Base-by-base conservation (phyloP, 2,113 vertebrate genomes). In the Apeltes quadracus region DNA sequence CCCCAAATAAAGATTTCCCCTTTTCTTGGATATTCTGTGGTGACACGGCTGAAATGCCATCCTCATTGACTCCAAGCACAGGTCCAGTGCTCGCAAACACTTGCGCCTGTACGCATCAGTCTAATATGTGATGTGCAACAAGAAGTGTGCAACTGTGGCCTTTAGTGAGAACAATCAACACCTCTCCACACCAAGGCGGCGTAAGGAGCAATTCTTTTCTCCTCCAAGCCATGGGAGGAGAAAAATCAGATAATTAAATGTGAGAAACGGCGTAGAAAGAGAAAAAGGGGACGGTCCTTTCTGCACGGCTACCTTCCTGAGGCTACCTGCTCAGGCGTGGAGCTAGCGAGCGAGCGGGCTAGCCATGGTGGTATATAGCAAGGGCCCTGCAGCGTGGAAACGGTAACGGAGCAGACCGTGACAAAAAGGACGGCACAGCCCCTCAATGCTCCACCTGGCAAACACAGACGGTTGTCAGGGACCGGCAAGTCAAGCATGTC, bases 241-340 rank as follows among this genome's bases (percentile, higher is more conserved):
- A 92, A 90, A 95, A 93, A 94, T 92, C 94, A 95, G 94, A 95
- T 96, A 95, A 97, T 97, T 95, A 96, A 96, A 98, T 95, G 96
- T 95, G 95, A 96, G 96, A 95, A 96, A 92, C 88, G 81, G 89
- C 88, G 38, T 81, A 70, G 72, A 86, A 90, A 92, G 90, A 88
- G 92, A 90, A 89, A 87, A 91, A 90, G 93, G 91, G 91, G 86
- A 67, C 82, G 91, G 57, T 67, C 72, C 90, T 96, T 96, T 97
- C 95, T 95, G 96, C 95, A 95, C 94, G 91, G 93, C 77, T 94
- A 92, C 88, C 90, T 95, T 93, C 94, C 91, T 94, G 94, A 95
- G 92, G 88, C 88, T 90, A 85, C 88, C 93, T 92, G 92, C 93
- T 95, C 55, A 44, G 91, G 90, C 71, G 91, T 93, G 91, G 91